Base-by-base conservation (phyloP, 1,140 invertebrate species). In the Nixonia krombeini region DNA sequence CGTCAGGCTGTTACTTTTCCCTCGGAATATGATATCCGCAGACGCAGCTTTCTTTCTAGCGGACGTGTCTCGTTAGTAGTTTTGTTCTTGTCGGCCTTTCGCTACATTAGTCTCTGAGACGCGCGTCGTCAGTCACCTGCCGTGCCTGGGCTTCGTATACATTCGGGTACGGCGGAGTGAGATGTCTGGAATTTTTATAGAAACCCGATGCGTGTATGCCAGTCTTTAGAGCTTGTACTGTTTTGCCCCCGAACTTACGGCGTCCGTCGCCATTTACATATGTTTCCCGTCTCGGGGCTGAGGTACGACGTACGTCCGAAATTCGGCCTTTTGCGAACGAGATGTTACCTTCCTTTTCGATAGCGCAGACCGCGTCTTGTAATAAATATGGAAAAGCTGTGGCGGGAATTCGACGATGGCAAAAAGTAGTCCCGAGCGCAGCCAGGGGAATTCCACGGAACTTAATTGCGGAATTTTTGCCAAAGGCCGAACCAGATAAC, bases 151-250 rank as follows among this genome's bases (percentile, higher is more conserved):
- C 37, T 41, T 44, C 38, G 38, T 41, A 33, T 41, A n/a, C n/a
- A 29, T 53, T 42, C 29, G 10, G 10, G n/a, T 15, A 15, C 29
- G 10, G 10, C n/a, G 25, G 46, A 71, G 63, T 67, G 59, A 71
- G 70, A 72, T 68, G 70, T 72, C 61, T 57, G 61, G 70, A 63
- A 64, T 63, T 68, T 72, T 72, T 72, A 61, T 72, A 59, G 51
- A 45, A 45, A 42, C 44, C 46, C 61, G 61, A 63, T 44, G 57
- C 49, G 57, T 52, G 46, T 51, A 52, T 41, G 28, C 38, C 40
- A 29, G 38, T 41, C 38, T 44, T 33, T 53, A 41, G 23, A 35
- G 41, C 40, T 53, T 53, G 25, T 67, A 38, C 25, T 25, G 33
- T 49, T 33, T 51, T 58, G 26, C 44, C 47, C 33, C 37, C 31